Evolutionary conservation across 92 coral and sea anemone species (phyloP).

Genomic region (Blastomussa wellsi): DNA sequence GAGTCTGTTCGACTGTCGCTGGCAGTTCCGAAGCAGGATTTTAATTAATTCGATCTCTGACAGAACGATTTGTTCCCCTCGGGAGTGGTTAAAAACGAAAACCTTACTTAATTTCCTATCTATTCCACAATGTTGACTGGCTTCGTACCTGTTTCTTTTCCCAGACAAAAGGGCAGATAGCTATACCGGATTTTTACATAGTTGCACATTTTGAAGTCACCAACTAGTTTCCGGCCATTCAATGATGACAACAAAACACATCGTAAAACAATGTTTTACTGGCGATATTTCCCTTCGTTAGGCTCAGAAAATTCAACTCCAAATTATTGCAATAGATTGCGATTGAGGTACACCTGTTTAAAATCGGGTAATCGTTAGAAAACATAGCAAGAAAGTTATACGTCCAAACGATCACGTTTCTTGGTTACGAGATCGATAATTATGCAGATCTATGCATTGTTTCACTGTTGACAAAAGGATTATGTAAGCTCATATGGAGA

Average conservation of each 20-base stretch:
- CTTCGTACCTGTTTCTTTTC: not conserved
- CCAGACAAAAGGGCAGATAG: not conserved
- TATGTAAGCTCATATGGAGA: not conserved
- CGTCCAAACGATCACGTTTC: not conserved
- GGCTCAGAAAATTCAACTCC: not conserved
- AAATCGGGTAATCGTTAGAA: not conserved
- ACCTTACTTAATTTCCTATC: not conserved
- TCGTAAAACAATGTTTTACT: not conserved
- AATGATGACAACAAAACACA: slow-evolving; percentile 3
- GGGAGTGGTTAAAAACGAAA: not conserved
- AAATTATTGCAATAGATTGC: not conserved
- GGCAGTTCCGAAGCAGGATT: not conserved
- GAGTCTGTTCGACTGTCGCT: not conserved
- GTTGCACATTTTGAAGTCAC: not conserved
- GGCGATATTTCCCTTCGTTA: not conserved
- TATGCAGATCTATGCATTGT: too few relatives aligned
- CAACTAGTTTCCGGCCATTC: not conserved
- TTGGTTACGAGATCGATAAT: slow-evolving; percentile 8
- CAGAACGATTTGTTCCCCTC: not conserved
- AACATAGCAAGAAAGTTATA: not conserved
- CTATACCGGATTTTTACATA: not conserved
- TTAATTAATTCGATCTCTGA: not conserved
- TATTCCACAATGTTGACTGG: not conserved
- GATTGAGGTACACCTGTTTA: not conserved
- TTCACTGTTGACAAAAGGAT: not conserved